A percentile compares a stretch with the other conserved stretches of the same genome.
phyloP scores from a whole-genome alignment of 2,797 vertebrate genomes.

The Rousettus madagascariensis region DNA sequence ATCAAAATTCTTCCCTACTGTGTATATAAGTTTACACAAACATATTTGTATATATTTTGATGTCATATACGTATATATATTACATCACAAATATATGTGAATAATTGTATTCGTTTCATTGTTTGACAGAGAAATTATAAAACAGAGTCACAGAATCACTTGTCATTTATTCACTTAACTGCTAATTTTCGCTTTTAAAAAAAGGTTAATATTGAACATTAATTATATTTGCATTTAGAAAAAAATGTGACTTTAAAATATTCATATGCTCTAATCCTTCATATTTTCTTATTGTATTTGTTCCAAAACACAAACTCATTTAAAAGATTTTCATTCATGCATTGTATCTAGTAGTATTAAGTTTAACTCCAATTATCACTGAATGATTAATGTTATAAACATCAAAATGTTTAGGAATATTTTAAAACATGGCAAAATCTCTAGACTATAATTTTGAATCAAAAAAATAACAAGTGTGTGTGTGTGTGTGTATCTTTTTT shows the following conservation, averaged over 20 bases:
- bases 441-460: not conserved
- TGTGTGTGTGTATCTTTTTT: not conserved
- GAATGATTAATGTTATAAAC: not conserved
- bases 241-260: not conserved
- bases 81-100: not conserved
- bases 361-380: not conserved
- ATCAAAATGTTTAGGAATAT: not conserved
- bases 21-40: not conserved
- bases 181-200: not conserved
- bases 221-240: conserved; percentile 12
- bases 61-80: not conserved
- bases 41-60: not conserved
- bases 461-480: not conserved
- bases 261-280: not conserved
- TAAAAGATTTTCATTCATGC: not conserved
- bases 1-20: not conserved
- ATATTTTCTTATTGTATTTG: conserved; percentile 6
- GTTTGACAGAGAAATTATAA: not conserved
- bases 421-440: not conserved
- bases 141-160: not conserved
- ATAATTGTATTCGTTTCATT: not conserved
- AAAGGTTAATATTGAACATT: not conserved
- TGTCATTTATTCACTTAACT: not conserved
- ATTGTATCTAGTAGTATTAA: not conserved
- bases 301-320: conserved; percentile 1